Percentiles rank a stretch among this genome's conserved stretches.
Conservation (phyloP, 2,113 vertebrate species). For the Petrocephalus zakoni region DNA sequence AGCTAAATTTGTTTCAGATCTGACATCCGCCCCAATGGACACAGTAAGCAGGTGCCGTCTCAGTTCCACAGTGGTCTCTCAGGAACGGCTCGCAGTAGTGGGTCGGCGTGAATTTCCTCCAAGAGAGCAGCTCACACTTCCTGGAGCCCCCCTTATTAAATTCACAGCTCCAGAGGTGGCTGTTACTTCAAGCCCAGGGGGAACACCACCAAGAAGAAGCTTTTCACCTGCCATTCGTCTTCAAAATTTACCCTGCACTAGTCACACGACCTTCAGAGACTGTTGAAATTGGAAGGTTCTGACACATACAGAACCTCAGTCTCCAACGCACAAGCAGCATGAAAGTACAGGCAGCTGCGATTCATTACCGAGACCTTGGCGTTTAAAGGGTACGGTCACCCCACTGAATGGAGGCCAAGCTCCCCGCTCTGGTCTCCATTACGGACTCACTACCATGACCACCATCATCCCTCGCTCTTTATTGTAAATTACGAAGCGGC, state of each 20-base stretch:
- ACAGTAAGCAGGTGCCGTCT: background rate
- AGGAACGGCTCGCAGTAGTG: background rate
- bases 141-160: background rate
- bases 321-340: background rate
- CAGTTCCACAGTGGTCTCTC: background rate
- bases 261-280: background rate
- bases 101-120: background rate
- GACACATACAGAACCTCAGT: background rate
- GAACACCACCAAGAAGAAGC: background rate
- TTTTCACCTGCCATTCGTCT: background rate
- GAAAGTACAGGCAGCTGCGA: background rate
- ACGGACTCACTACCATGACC: background rate
- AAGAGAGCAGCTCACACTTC: background rate
- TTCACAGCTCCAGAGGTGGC: background rate
- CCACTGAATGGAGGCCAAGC: background rate
- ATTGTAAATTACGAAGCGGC: conserved; percentile 22
- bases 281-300: background rate
- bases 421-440: background rate
- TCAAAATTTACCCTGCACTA: background rate
- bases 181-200: background rate
- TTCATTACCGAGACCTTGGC: background rate
- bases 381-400: background rate
- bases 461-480: background rate
- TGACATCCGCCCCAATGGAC: background rate
- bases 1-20: background rate